phyloP scores from a whole-genome alignment of 1,140 invertebrate genomes.

The Spodoptera frugiperda region DNA sequence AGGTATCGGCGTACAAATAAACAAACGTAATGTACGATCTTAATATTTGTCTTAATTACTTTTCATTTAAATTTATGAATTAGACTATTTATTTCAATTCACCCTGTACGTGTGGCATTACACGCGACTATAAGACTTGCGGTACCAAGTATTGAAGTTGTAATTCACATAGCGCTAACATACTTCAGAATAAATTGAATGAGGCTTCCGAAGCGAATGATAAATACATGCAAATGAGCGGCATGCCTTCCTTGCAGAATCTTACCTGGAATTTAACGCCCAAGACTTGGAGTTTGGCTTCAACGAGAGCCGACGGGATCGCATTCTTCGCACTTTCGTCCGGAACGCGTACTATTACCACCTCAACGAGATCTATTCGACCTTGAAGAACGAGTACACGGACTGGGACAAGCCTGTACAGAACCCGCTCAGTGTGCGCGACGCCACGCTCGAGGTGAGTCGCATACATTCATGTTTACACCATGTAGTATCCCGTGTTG shows the following conservation, averaged over 20 bases:
- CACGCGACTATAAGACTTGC: background rate
- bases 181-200: constrained; percentile 44
- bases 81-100: constrained; percentile 40
- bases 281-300: constrained; percentile 94
- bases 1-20: constrained; percentile 31
- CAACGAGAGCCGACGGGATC: constrained; percentile 93
- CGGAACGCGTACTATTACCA: constrained; percentile 96
- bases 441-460: constrained; percentile 89
- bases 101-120: background rate
- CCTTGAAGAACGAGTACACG: constrained; percentile 96
- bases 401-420: constrained; percentile 94
- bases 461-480: background rate
- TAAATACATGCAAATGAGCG: constrained; percentile 79
- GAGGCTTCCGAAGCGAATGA: constrained; percentile 38
- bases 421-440: constrained; percentile 92
- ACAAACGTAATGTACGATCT: constrained; percentile 2
- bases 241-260: constrained; percentile 87
- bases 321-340: constrained; percentile 95
- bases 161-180: constrained; percentile 41
- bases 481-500: background rate
- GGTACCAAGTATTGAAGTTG: constrained; percentile 28
- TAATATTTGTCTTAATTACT: constrained; percentile 41
- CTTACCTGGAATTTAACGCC: constrained; percentile 91
- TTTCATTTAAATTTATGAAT: constrained; percentile 44
- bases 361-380: constrained; percentile 96